Evolutionary conservation across 92 coral and sea anemone genomes (phyloP).

Genomic region (Epizoanthus illoricatus): DNA sequence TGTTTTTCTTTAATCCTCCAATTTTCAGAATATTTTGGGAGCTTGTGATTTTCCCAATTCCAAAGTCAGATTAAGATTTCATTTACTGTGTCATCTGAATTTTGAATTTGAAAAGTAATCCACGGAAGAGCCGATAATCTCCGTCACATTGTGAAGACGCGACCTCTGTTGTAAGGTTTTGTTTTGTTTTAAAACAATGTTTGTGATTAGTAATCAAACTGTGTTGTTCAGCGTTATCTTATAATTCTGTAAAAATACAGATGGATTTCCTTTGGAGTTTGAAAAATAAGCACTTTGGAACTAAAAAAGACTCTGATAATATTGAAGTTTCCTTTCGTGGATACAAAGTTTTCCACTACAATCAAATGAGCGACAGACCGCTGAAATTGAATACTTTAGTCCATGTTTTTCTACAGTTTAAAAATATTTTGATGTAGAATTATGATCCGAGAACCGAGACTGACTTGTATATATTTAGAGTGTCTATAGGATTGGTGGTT

Average conservation of each 20-base stretch:
- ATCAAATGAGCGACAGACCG: too few relatives aligned
- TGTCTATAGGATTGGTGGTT: not conserved
- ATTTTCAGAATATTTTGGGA: not conserved
- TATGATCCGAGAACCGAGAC: not conserved
- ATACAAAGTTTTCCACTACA: too few relatives aligned
- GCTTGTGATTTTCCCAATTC: not conserved
- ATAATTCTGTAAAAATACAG: not conserved
- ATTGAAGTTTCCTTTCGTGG: not conserved
- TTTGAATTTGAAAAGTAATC: not conserved
- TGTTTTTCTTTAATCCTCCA: not conserved
- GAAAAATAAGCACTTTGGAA: not conserved
- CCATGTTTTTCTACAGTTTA: too few relatives aligned
- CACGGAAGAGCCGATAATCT: not conserved
- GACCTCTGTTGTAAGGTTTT: not conserved
- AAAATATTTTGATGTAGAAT: too few relatives aligned
- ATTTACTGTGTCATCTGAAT: not conserved
- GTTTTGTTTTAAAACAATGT: not conserved
- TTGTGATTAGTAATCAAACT: not conserved
- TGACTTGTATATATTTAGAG: constrained; percentile 5
- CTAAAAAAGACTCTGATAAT: not conserved
- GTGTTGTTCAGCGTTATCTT: not conserved
- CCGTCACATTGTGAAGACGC: not conserved
- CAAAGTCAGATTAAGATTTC: not conserved
- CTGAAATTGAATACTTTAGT: too few relatives aligned
- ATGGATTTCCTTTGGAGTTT: not conserved